Evolutionary conservation across 2,888 invertebrate genomes (phyloP), one percentile per base, ranked within the genome.

Genomic region (Leptogaster cylindrica): DNA sequence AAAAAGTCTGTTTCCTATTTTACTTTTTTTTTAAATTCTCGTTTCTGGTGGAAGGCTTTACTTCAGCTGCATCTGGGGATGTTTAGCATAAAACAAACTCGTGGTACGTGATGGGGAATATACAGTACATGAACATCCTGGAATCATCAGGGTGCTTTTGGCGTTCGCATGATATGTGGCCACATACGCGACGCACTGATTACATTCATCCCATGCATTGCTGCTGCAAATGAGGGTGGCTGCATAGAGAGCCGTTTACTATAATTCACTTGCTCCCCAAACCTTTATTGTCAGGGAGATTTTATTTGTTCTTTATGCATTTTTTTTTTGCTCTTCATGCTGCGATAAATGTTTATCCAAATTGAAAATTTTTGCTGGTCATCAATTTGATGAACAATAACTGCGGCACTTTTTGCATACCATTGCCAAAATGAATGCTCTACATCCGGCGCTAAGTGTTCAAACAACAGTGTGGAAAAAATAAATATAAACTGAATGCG

Each of bases 101-200:
- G 23, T 36, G 55, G 55, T 33, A 55, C 39, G 55, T 55, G 55
- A 55, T 25, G 31, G 23, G 16, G 55, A 41, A 39, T 18, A 12
- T n/a, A 33, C 14, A 7, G 23, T 7, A 20, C 46, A 20, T 25
- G 25, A 25, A 55, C 39, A 12, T 10, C 23, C 14, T 25, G 39
- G 23, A 14, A 8, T 7, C 23, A 16, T 31, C 55, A 33, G 36
- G 44, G 8, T 52, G 33, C 27, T 55, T 55, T 10, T 36, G 36
- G 25, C 23, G 6, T 39, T 39, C 36, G 12, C 31, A 55, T 36
- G 55, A 55, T 36, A 55, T 55, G 55, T 55, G 36, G 55, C 39
- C 55, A 36, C 55, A 55, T 55, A 55, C 55, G 55, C 36, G 23
- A 55, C 55, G 55, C 36, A 55, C 36, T 36, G 55, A 36, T 55